phyloP scores from a whole-genome alignment of 2,888 invertebrate species.

The Keiferia lycopersicella region DNA sequence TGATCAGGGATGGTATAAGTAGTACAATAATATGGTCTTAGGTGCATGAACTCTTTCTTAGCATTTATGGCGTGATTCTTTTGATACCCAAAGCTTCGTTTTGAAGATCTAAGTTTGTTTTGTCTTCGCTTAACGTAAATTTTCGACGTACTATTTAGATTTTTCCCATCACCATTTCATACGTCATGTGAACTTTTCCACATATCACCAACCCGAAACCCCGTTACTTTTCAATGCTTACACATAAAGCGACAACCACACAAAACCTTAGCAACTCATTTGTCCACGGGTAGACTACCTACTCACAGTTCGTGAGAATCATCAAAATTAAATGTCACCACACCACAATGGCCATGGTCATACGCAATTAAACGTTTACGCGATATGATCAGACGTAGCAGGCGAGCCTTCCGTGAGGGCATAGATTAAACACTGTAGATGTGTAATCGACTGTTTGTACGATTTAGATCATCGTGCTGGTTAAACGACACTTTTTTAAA shows the following conservation, averaged over 20 bases:
- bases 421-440: conserved; percentile 11
- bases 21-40: too few species aligned
- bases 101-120: too few species aligned
- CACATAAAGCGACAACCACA: conserved; percentile 5
- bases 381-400: conserved; percentile 58
- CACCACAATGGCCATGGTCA: conserved; percentile 61
- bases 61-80: too few species aligned
- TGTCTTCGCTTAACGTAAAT: too few species aligned
- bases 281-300: background rate
- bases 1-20: too few species aligned
- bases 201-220: background rate
- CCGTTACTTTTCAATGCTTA: background rate
- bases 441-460: background rate
- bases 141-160: too few species aligned
- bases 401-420: conserved; percentile 59
- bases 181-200: too few species aligned
- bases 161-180: too few species aligned
- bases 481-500: background rate
- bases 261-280: conserved; percentile 23
- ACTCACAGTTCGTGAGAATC: conserved; percentile 48
- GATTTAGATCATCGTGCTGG: background rate
- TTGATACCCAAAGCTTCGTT: too few species aligned
- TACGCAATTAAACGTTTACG: conserved; percentile 68
- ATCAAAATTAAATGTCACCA: conserved; percentile 69
- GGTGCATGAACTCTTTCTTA: too few species aligned